phyloP scores from a whole-genome alignment of 2,888 invertebrate species.

The Watsonalla cultraria region DNA sequence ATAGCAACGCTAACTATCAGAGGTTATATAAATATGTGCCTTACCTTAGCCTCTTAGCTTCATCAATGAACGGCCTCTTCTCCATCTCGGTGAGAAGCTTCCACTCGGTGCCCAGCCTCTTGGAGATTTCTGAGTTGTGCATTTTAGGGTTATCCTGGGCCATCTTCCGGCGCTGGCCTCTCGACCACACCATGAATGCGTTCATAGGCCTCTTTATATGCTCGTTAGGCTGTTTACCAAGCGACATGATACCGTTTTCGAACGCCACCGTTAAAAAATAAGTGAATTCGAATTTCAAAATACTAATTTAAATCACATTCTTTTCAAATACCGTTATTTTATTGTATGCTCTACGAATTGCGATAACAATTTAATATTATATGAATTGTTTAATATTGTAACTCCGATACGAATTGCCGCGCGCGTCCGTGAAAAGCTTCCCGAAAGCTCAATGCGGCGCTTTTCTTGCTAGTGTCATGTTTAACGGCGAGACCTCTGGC shows the following conservation, averaged over 20 bases:
- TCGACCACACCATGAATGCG: constrained; percentile 96
- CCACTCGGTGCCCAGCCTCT: constrained; percentile 92
- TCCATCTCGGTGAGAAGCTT: constrained; percentile 91
- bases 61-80: constrained; percentile 93
- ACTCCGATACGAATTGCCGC: constrained; percentile 36
- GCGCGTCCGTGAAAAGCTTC: constrained; percentile 69
- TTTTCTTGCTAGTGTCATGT: constrained; percentile 73
- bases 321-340: no score
- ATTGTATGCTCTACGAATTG: no score
- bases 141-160: constrained; percentile 96
- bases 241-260: constrained; percentile 48
- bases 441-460: constrained; percentile 75
- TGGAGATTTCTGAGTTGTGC: constrained; percentile 95
- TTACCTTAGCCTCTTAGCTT: constrained; percentile 92
- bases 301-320: no score
- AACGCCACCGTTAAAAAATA: neutral
- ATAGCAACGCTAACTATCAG: no score
- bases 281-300: neutral
- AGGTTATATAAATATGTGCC: constrained; percentile 19
- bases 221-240: constrained; percentile 75
- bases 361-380: neutral
- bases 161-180: constrained; percentile 93
- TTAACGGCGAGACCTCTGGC: constrained; percentile 52
- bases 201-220: constrained; percentile 97
- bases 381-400: constrained; percentile 17